phyloP scores from a whole-genome alignment of 2,888 invertebrate genomes.

The Drosophila vallismaia region DNA sequence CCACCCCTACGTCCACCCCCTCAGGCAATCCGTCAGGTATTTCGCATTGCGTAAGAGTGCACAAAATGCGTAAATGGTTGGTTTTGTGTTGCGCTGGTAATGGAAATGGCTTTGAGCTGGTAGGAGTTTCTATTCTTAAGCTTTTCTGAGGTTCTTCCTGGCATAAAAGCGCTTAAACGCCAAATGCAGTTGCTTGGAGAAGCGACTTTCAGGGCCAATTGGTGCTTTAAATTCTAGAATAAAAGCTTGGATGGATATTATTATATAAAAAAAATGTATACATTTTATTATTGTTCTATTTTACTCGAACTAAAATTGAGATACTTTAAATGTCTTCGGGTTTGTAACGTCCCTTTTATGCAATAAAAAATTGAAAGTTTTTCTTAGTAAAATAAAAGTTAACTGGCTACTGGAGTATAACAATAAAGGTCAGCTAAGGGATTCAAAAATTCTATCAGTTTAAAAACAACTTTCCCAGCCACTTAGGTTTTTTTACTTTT shows the following conservation, averaged over 20 bases:
- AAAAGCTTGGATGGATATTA: too few relatives aligned
- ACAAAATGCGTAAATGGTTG: constrained; percentile 64
- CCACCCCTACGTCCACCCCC: not conserved
- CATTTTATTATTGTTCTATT: too few relatives aligned
- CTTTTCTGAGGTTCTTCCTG: constrained; percentile 8
- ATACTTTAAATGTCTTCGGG: not conserved
- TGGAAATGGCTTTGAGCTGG: constrained; percentile 1
- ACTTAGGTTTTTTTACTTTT: constrained; percentile 14
- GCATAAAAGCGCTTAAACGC: constrained; percentile 18
- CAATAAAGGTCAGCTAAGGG: constrained; percentile 38
- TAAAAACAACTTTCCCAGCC: constrained; percentile 36
- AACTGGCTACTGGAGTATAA: constrained; percentile 38
- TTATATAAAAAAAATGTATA: too few relatives aligned
- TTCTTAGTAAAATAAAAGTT: constrained; percentile 27
- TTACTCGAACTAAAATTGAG: not conserved
- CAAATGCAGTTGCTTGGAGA: not conserved
- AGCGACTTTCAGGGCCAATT: not conserved
- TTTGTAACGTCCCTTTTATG: not conserved
- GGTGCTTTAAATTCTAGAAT: too few relatives aligned
- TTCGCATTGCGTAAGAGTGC: constrained; percentile 72
- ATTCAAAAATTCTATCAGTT: constrained; percentile 56
- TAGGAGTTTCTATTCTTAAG: constrained; percentile 9
- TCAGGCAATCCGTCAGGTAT: constrained; percentile 24
- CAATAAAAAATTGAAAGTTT: constrained; percentile 18
- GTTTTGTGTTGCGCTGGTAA: constrained; percentile 2